Evolutionary conservation across 2,797 vertebrate species (phyloP).

Genomic region (Alfaro cultratus): DNA sequence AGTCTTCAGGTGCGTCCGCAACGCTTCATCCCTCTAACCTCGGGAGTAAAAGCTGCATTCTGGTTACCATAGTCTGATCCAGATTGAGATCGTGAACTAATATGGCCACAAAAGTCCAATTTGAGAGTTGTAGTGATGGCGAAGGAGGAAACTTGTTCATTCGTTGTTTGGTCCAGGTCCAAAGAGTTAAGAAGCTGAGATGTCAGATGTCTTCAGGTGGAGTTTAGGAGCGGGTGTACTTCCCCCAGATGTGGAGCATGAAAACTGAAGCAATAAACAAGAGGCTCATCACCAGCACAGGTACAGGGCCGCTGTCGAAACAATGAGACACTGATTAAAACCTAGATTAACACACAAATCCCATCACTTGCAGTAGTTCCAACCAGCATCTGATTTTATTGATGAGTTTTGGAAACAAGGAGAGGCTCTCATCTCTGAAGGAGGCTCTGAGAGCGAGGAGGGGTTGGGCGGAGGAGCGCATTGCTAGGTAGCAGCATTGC

Average conservation of each 20-base stretch:
- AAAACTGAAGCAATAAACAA: constrained; percentile 99
- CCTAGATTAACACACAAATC: constrained; percentile 20
- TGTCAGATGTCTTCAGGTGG: constrained; percentile 55
- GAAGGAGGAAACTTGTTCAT: constrained; percentile 40
- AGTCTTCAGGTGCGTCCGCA: constrained; percentile 9
- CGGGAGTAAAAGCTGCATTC: constrained; percentile 32
- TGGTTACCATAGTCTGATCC: constrained; percentile 17
- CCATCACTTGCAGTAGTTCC: constrained; percentile 30
- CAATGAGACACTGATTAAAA: constrained; percentile 51
- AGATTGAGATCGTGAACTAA: constrained; percentile 30
- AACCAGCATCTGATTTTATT: constrained; percentile 68
- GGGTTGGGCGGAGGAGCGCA: constrained; percentile 41
- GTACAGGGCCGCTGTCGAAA: constrained; percentile 91
- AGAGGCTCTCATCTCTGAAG: constrained; percentile 74
- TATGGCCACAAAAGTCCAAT: constrained; percentile 41
- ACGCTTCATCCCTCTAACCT: constrained; percentile 24
- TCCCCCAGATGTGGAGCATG: constrained; percentile 99
- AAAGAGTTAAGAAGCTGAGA: constrained; percentile 79
- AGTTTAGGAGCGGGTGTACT: constrained; percentile 96
- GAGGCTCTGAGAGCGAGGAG: constrained; percentile 45
- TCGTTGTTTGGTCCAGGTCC: constrained; percentile 92
- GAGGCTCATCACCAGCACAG: constrained; percentile 98
- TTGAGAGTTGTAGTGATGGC: constrained; percentile 44
- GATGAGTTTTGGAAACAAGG: constrained; percentile 79
- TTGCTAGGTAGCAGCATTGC: constrained; percentile 79